Evolutionary conservation across 2,888 invertebrate genomes (phyloP).

Genomic region (Papilio protenor): DNA sequence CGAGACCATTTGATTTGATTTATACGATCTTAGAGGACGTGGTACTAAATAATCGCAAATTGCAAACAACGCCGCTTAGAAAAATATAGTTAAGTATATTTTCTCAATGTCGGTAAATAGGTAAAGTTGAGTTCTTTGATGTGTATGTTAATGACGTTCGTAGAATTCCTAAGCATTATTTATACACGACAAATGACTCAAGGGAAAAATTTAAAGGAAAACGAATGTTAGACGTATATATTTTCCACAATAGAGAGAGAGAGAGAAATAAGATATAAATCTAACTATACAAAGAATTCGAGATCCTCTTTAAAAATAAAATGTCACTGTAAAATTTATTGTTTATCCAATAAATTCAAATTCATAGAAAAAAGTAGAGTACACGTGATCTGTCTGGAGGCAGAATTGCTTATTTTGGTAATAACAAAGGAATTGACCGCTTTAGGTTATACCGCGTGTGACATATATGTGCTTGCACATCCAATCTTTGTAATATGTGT

Average conservation of each 20-base stretch:
- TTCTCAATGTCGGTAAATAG: not conserved
- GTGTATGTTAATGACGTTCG: not conserved
- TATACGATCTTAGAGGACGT: not conserved
- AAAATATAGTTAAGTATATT: not conserved
- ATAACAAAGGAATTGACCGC: not conserved
- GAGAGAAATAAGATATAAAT: not conserved
- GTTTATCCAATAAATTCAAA: not conserved
- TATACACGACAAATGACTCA: not conserved
- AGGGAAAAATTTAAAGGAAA: slow-evolving; percentile 3
- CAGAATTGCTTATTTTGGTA: not conserved
- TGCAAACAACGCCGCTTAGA: not conserved
- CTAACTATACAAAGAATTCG: not conserved
- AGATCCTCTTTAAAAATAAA: not conserved
- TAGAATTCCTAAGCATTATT: not conserved
- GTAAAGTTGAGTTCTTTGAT: not conserved
- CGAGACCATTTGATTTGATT: not conserved
- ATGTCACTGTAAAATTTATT: not conserved
- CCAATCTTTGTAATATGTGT: not conserved
- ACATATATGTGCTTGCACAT: not conserved
- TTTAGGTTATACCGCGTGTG: not conserved
- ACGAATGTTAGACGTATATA: not conserved
- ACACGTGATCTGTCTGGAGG: not conserved
- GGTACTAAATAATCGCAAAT: not conserved
- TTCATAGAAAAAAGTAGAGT: not conserved
- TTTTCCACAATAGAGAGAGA: not conserved